These are phyloP conservation scores for Macaria liturata DNA, from an alignment of 2,888 invertebrate genomes.

Conservation along the genomic window DNA sequence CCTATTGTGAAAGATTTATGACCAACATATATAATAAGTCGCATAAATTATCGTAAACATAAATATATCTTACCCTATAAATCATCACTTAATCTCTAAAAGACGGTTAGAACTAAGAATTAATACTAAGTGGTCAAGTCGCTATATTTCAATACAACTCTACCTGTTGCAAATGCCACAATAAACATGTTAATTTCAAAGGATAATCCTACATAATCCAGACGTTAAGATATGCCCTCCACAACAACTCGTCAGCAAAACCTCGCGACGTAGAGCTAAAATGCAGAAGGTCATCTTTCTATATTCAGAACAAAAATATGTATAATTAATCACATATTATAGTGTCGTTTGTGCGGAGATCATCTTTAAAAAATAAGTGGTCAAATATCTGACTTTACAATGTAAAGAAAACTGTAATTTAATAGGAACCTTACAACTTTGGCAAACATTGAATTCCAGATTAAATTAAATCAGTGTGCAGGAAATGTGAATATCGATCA, in stretches of 20 bases:
- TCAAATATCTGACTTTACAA: no score
- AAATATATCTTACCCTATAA: no score
- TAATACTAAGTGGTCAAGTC: background rate
- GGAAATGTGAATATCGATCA: no score
- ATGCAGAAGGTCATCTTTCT: slow-evolving; percentile 12
- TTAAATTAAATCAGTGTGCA: background rate
- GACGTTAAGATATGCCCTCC: slow-evolving; percentile 31
- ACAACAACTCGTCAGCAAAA: slow-evolving; percentile 31
- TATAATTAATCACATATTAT: no score
- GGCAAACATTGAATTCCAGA: background rate
- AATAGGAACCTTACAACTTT: background rate
- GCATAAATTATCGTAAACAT: no score
- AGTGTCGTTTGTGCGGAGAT: no score
- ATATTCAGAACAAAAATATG: no score
- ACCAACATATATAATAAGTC: no score
- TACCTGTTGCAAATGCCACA: slow-evolving; percentile 2
- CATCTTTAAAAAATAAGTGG: no score
- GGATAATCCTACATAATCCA: slow-evolving; percentile 34
- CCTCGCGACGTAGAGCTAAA: slow-evolving; percentile 21
- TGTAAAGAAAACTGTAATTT: background rate
- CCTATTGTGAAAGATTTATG: no score
- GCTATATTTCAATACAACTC: background rate
- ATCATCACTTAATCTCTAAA: no score
- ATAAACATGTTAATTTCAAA: slow-evolving; percentile 28
- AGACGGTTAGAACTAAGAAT: no score